These are phyloP conservation scores for Indicator indicator DNA, from an alignment of 2,113 vertebrate species.

Conservation along the genomic window DNA sequence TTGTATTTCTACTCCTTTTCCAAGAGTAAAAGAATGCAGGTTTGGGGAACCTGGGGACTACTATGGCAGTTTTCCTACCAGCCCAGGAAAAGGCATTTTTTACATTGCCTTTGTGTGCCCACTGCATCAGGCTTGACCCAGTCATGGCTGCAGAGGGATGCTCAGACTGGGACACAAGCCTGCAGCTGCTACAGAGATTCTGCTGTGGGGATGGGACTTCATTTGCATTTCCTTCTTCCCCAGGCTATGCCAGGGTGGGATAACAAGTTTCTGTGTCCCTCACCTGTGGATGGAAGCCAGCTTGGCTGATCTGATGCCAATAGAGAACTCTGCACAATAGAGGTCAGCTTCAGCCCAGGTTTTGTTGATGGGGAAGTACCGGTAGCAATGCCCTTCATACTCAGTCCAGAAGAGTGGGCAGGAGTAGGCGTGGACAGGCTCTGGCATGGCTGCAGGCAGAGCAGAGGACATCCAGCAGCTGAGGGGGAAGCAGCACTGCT, in stretches of 20 bases:
- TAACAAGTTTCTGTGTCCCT: neutral
- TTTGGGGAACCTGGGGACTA: neutral
- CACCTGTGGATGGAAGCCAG: conserved; percentile 85
- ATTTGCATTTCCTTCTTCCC: neutral
- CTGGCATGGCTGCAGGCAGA: conserved; percentile 69
- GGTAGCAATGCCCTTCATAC: conserved; percentile 81
- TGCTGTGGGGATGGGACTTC: neutral
- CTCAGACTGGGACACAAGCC: neutral
- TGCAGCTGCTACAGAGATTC: neutral
- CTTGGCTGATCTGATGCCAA: conserved; percentile 80
- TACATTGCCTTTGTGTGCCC: fast-evolving
- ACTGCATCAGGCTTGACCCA: neutral
- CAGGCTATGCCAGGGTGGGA: neutral
- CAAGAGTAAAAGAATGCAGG: neutral
- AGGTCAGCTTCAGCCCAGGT: conserved; percentile 83
- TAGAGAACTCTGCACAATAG: conserved; percentile 82
- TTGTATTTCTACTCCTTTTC: neutral
- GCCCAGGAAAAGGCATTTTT: neutral
- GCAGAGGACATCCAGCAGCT: neutral
- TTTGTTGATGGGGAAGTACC: conserved; percentile 83
- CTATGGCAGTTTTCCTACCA: neutral
- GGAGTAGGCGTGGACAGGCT: conserved; percentile 66
- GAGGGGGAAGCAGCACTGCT: fast-evolving
- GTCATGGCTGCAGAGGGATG: neutral
- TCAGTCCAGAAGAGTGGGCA: conserved; percentile 86